phyloP scores from a whole-genome alignment of 2,888 invertebrate species.

The Diarsia dahlii region DNA sequence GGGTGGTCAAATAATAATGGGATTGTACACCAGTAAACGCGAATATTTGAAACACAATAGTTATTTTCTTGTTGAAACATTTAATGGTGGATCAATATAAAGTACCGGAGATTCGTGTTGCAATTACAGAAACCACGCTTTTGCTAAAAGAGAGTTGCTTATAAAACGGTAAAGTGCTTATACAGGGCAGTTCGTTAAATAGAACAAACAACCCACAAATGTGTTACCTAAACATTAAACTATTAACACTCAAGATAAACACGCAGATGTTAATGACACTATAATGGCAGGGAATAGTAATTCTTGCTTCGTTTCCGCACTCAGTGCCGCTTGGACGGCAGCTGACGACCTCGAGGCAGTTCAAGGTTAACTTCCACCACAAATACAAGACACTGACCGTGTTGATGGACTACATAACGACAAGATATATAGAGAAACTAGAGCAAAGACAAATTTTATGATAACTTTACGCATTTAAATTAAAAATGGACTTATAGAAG shows the following conservation, averaged over 20 bases:
- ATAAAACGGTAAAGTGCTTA: background rate
- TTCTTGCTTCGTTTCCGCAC: constrained; percentile 60
- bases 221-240: constrained; percentile 29
- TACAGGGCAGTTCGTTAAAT: background rate
- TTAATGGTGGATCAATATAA: background rate
- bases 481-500: background rate
- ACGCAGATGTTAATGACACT: constrained; percentile 51
- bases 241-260: constrained; percentile 45
- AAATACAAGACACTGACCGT: constrained; percentile 51
- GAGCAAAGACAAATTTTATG: background rate
- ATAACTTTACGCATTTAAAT: background rate
- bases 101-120: background rate
- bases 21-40: constrained; percentile 33
- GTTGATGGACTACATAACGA: constrained; percentile 31
- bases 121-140: background rate
- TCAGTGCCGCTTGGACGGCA: constrained; percentile 49
- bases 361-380: constrained; percentile 59
- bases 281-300: constrained; percentile 41
- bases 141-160: background rate
- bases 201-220: background rate
- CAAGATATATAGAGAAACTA: constrained; percentile 14
- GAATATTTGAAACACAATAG: constrained; percentile 31
- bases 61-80: constrained; percentile 8
- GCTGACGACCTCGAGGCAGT: constrained; percentile 58
- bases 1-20: constrained; percentile 66